phyloP scores from a whole-genome alignment of 2,113 vertebrate species.

The Callithrix jacchus region DNA sequence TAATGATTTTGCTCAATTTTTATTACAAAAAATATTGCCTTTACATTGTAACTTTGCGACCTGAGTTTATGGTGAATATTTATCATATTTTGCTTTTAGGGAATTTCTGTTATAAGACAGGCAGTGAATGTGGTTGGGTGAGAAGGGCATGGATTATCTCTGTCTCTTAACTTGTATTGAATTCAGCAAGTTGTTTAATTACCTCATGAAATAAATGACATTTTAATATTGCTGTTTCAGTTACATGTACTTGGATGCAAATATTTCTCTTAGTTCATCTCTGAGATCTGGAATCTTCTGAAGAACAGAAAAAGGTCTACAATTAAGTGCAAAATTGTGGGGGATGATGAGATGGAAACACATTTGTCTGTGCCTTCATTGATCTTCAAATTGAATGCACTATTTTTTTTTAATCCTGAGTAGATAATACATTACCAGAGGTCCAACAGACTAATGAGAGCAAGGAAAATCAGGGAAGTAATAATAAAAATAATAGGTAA shows the following conservation, averaged over 20 bases:
- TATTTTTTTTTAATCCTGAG: not conserved
- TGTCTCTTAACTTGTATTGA: not conserved
- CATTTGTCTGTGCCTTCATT: not conserved
- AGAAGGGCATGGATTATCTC: not conserved
- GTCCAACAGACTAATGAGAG: not conserved
- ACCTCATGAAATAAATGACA: not conserved
- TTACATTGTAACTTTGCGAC: not conserved
- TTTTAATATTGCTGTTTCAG: not conserved
- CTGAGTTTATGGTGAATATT: not conserved
- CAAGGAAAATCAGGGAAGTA: not conserved
- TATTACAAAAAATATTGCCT: not conserved
- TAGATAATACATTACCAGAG: not conserved
- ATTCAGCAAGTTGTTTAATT: not conserved
- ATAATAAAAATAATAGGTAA: not conserved
- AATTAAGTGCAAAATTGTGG: not conserved
- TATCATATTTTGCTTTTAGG: not conserved
- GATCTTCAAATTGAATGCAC: not conserved
- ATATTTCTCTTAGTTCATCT: not conserved
- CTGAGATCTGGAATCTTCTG: not conserved
- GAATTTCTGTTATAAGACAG: not conserved
- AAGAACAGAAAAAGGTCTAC: not conserved
- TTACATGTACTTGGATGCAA: not conserved
- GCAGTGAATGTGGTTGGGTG: not conserved
- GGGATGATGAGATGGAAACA: not conserved
- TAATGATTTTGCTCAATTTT: not conserved